Base-by-base conservation (phyloP, 2,797 vertebrate species). In the Chloroceryle amazona region DNA sequence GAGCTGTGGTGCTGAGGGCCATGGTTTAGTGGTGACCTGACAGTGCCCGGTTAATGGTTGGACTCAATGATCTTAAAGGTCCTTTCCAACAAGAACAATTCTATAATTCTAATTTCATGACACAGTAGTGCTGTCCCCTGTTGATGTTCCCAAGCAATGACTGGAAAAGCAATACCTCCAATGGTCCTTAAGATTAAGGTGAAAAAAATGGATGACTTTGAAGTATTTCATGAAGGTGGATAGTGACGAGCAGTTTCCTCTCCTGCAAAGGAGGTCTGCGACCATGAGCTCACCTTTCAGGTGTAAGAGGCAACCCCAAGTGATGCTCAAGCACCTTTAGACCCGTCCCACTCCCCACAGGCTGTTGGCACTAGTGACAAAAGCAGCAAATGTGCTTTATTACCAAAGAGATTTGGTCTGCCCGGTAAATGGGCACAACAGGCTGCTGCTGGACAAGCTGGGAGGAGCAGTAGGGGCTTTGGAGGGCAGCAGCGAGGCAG, bases 211-310 rank as follows among this genome's bases (percentile, higher is more conserved):
- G 14, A 23, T 39, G 4, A 5, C 20, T 44, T 51, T 37, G 6
- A 71, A 33, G 51, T 58, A 52, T 65, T 46, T 58, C 23, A 25
- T 33, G 44, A 46, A 46, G 29, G 25, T 26, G 33, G 66, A 18
- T 1, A 8, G n/a, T 14, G 66, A n/a, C 1, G 1, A 78, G n/a
- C 28, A 6, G 28, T 29, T 10, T 39, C 16, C 6, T 20, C 37
- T 51, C 72, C 37, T 26, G 44, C 57, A 65, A 51, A 71, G 26
- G 35, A 44, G 23, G n/a, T 29, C 22, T 52, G 58, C 18, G 58
- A 31, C 66, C 72, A 71, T 17, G 35, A 44, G 7, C 35, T 68
- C 65, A 29, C 51, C 58, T 21, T 71, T 37, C 28, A 29, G 37
- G 16, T 15, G 19, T 37, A 13, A 83, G 6, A 83, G 23, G n/a